Evolutionary conservation across 2,888 invertebrate genomes (phyloP).

Genomic region (Aphidoletes aphidimyza): DNA sequence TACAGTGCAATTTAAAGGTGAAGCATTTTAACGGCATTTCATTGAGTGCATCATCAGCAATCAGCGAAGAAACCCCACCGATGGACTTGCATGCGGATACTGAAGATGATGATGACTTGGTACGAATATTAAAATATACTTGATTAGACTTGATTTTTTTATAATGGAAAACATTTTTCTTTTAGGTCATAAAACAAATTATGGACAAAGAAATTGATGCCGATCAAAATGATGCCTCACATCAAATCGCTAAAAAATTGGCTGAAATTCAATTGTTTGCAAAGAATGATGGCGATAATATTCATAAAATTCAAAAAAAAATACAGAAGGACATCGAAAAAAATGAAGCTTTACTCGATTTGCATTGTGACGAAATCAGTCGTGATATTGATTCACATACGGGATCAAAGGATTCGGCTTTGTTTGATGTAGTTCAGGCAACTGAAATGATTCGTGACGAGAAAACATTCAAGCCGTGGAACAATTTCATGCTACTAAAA

Average conservation of each 20-base stretch:
- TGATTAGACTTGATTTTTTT: background rate
- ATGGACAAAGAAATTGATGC: background rate
- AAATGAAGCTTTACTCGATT: constrained; percentile 64
- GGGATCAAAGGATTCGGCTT: background rate
- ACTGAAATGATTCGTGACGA: too few species aligned
- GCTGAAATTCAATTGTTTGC: background rate
- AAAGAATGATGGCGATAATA: constrained; percentile 58
- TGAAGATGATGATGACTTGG: constrained; percentile 54
- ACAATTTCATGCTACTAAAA: background rate
- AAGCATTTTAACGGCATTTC: background rate
- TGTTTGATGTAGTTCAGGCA: background rate
- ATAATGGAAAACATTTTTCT: background rate
- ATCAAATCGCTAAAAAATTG: background rate
- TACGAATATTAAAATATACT: background rate
- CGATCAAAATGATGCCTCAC: background rate
- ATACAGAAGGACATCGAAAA: constrained; percentile 64
- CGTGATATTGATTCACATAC: background rate
- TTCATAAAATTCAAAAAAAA: constrained; percentile 62
- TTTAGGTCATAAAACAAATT: background rate
- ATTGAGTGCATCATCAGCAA: background rate
- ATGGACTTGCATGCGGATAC: background rate
- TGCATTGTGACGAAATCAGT: constrained; percentile 55
- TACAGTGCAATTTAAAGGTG: background rate
- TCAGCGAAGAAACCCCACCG: constrained; percentile 5
- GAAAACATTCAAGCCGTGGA: background rate